Evolutionary conservation across 2,113 vertebrate species (phyloP).

Genomic region (Microcebus griseorufus): DNA sequence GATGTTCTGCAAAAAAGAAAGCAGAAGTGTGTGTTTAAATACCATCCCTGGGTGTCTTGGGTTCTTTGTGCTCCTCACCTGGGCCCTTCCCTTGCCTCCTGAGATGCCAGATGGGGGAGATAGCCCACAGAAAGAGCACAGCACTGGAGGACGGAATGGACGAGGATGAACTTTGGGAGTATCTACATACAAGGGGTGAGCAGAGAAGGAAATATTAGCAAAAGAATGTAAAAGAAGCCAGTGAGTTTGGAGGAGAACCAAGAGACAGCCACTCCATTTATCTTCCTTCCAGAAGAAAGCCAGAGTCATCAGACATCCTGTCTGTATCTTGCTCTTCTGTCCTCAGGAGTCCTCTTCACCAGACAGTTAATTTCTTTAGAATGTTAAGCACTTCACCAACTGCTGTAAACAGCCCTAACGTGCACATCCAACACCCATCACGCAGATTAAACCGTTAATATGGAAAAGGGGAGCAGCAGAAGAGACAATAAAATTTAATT

Average conservation of each 20-base stretch:
- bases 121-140: accelerated
- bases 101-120: not conserved
- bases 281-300: not conserved
- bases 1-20: not conserved
- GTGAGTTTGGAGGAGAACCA: not conserved
- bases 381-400: constrained; percentile 24
- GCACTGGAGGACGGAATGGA: not conserved
- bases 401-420: constrained; percentile 51
- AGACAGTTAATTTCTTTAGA: constrained; percentile 46
- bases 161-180: not conserved
- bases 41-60: not conserved
- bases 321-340: not conserved
- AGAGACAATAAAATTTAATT: constrained; percentile 35
- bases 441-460: constrained; percentile 42
- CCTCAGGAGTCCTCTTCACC: not conserved
- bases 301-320: not conserved
- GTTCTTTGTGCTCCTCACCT: not conserved
- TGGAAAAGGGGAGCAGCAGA: constrained; percentile 4
- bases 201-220: not conserved
- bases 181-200: not conserved
- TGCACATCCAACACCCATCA: not conserved
- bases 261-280: not conserved
- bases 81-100: not conserved
- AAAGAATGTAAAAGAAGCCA: not conserved
- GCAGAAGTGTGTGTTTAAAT: not conserved